These are phyloP conservation scores for Vultur gryphus DNA, from an alignment of 2,797 vertebrate genomes.

Conservation along the genomic window DNA sequence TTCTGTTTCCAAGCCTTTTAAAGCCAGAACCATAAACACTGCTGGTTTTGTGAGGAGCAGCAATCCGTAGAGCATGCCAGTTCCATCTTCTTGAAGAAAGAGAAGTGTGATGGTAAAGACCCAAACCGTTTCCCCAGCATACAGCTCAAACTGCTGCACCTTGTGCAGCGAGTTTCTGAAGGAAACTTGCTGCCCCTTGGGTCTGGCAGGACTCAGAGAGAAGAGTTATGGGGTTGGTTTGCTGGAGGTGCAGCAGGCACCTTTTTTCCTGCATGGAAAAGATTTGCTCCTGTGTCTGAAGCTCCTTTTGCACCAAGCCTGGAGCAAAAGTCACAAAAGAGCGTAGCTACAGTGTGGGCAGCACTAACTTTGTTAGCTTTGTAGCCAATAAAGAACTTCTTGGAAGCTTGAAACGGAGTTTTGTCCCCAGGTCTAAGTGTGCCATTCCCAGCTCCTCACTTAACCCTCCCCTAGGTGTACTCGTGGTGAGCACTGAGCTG, in stretches of 20 bases:
- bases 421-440: not conserved
- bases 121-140: not conserved
- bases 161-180: not conserved
- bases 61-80: not conserved
- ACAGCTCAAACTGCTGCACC: not conserved
- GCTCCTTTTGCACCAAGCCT: not conserved
- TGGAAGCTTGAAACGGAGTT: not conserved
- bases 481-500: not conserved
- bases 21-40: not conserved
- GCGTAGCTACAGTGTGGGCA: not conserved
- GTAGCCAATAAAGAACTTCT: not conserved
- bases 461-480: not conserved
- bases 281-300: not conserved
- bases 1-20: not conserved
- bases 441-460: not conserved
- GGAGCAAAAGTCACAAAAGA: not conserved
- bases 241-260: not conserved
- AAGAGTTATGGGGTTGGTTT: accelerated
- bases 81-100: not conserved
- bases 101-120: not conserved
- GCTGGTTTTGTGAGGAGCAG: not conserved
- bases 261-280: not conserved
- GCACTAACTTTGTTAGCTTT: not conserved
- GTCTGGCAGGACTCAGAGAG: not conserved
- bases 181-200: not conserved